phyloP scores from a whole-genome alignment of 2,797 vertebrate genomes.

The Bradypus variegatus region DNA sequence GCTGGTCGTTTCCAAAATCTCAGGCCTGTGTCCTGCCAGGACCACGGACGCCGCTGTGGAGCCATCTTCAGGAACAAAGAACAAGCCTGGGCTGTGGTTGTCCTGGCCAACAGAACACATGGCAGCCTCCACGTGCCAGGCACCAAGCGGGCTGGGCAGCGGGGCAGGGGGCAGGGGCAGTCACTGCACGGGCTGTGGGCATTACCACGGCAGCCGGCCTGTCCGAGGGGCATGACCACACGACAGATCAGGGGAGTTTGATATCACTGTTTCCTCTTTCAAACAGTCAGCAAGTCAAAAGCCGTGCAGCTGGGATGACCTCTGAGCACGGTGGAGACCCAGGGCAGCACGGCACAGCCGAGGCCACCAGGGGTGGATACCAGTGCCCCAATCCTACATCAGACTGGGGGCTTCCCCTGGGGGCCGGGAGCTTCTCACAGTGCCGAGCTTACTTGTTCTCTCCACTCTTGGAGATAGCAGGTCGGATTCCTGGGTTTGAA shows the following conservation, averaged over 20 bases:
- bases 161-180: neutral
- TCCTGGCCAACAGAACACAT: neutral
- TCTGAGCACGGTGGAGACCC: neutral
- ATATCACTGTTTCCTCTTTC: neutral
- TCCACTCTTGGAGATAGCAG: neutral
- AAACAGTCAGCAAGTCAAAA: neutral
- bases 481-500: neutral
- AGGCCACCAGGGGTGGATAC: neutral
- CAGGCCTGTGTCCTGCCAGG: neutral
- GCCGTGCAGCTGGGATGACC: neutral
- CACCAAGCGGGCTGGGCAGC: neutral
- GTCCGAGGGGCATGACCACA: neutral
- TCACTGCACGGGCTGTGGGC: neutral
- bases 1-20: neutral
- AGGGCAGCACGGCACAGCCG: neutral
- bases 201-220: neutral
- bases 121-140: constrained; percentile 26
- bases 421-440: neutral
- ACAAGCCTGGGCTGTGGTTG: constrained; percentile 12
- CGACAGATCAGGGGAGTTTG: neutral
- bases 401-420: too few species aligned
- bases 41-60: neutral
- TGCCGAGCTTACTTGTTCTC: neutral
- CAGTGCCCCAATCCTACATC: neutral
- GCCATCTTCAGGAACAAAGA: constrained; percentile 34